A percentile compares a stretch with the other conserved stretches of the same genome.
Evolutionary conservation across 2,113 vertebrate species (phyloP).

Genomic region (Halcyon senegalensis): DNA sequence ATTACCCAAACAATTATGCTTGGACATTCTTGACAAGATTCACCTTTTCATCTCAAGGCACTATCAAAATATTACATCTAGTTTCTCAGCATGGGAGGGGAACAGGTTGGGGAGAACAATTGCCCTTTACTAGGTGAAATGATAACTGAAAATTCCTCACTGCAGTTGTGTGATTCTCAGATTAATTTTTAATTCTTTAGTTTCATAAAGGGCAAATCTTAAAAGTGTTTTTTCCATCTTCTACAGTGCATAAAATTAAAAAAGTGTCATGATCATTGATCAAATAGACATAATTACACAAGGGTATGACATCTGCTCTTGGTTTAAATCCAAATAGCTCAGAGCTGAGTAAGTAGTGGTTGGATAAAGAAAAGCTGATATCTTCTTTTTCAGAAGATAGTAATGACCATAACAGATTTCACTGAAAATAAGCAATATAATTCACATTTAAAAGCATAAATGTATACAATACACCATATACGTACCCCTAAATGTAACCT

Average conservation of each 20-base stretch:
- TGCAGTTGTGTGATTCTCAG: slow-evolving; percentile 11
- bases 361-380: not conserved
- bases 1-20: not conserved
- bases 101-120: not conserved
- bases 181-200: slow-evolving; percentile 75
- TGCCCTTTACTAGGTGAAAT: slow-evolving; percentile 32
- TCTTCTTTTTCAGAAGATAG: not conserved
- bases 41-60: slow-evolving; percentile 6
- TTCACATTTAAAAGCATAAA: not conserved
- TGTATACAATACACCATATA: not conserved
- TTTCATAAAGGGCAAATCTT: slow-evolving; percentile 61
- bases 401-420: not conserved
- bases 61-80: slow-evolving; percentile 53
- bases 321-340: slow-evolving; percentile 37
- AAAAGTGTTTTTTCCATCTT: slow-evolving; percentile 34
- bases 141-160: slow-evolving; percentile 43
- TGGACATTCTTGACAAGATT: not conserved
- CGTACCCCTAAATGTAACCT: rapidly evolving
- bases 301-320: not conserved
- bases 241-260: slow-evolving; percentile 46
- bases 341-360: not conserved
- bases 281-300: slow-evolving; percentile 50
- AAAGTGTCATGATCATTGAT: slow-evolving; percentile 61
- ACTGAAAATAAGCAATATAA: not conserved
- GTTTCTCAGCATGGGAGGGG: not conserved